Evolutionary conservation across 1,140 invertebrate species (phyloP).

Genomic region (Sarcophaga bullata): DNA sequence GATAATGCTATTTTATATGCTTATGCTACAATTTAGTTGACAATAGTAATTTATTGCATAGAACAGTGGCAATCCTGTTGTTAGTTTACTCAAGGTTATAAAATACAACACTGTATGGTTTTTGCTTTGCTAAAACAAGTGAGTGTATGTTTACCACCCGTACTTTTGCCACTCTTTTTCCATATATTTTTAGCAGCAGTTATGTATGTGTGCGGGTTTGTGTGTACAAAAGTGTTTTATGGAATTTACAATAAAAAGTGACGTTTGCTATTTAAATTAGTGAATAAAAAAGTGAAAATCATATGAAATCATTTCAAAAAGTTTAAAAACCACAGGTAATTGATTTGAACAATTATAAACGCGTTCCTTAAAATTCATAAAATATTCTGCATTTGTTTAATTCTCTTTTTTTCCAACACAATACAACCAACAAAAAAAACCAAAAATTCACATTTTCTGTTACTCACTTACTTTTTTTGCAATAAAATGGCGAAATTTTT

Average conservation of each 20-base stretch:
- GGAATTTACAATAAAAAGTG: conserved; percentile 19
- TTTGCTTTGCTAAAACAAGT: not conserved
- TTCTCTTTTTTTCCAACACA: no score
- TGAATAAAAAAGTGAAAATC: not conserved
- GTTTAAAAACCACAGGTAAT: not conserved
- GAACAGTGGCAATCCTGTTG: not conserved
- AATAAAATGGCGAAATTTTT: not conserved
- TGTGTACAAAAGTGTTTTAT: conserved; percentile 13
- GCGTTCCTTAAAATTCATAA: no score
- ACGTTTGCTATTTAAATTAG: not conserved
- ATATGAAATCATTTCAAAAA: not conserved
- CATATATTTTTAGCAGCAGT: not conserved
- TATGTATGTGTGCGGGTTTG: not conserved
- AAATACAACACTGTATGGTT: conserved; percentile 30
- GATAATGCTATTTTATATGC: not conserved
- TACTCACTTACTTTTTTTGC: not conserved
- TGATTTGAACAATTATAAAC: not conserved
- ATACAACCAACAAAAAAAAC: no score
- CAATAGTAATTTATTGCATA: not conserved
- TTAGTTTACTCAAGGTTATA: not conserved
- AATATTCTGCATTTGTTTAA: no score
- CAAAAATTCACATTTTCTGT: not conserved
- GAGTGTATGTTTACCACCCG: not conserved
- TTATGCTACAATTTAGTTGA: not conserved
- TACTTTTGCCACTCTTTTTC: not conserved